Percentiles rank a stretch among this genome's conserved stretches.
These are phyloP conservation scores for Cynaeus angustus DNA, from an alignment of 2,888 invertebrate species.

Conservation along the genomic window DNA sequence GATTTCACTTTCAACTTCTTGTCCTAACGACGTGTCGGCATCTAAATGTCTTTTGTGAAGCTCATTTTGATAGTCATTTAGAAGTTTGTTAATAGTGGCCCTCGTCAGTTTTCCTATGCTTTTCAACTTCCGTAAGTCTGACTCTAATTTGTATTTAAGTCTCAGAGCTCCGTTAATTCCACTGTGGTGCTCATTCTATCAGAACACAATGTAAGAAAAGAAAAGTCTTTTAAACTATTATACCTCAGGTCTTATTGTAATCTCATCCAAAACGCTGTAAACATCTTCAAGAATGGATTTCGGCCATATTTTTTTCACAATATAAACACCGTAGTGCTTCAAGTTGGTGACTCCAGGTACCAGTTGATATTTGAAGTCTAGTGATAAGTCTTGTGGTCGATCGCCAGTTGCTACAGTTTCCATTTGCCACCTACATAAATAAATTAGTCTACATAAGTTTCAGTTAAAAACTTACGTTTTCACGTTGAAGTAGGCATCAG, in stretches of 20 bases:
- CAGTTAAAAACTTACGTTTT: constrained; percentile 77
- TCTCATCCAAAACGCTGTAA: constrained; percentile 68
- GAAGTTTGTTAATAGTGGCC: constrained; percentile 57
- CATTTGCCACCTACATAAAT: constrained; percentile 71
- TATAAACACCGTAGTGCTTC: constrained; percentile 79
- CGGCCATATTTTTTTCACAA: constrained; percentile 79
- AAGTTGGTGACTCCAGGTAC: constrained; percentile 76
- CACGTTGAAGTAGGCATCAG: constrained; percentile 80
- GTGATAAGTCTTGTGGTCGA: constrained; percentile 65
- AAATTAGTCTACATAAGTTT: no score
- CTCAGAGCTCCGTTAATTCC: constrained; percentile 55
- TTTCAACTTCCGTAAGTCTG: constrained; percentile 63
- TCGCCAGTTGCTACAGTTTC: constrained; percentile 67
- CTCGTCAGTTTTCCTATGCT: constrained; percentile 57
- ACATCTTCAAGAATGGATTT: constrained; percentile 74
- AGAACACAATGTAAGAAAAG: constrained; percentile 35
- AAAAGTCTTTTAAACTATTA: no score
- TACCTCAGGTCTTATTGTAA: background rate
- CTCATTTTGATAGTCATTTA: constrained; percentile 53
- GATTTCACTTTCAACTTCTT: no score
- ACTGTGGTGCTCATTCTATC: constrained; percentile 54
- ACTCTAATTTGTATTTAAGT: constrained; percentile 65
- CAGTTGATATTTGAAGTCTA: constrained; percentile 80
- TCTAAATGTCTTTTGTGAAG: constrained; percentile 22
- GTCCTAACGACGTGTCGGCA: no score